Conservation (phyloP, 2,888 invertebrate genomes). For the Aphodius sticticus region DNA sequence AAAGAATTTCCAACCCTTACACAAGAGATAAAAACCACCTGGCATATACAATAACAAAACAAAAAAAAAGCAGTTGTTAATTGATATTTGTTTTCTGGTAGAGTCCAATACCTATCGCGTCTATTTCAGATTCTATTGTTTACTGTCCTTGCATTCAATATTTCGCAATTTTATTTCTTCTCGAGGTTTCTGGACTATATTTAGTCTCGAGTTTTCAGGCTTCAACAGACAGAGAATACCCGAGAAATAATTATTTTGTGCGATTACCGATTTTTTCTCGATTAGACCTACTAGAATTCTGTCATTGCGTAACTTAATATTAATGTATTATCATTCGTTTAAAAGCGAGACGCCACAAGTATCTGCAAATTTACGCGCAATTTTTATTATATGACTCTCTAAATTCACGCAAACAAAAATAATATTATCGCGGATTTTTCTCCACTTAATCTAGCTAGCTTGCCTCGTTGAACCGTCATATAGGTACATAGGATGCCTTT, state of each 20-base stretch:
- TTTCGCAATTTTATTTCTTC: background rate
- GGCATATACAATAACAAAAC: too few relatives aligned
- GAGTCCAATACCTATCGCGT: background rate
- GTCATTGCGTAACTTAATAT: background rate
- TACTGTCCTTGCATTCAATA: background rate
- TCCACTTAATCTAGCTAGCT: background rate
- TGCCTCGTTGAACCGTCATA: background rate
- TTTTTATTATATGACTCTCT: background rate
- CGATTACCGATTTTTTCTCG: background rate
- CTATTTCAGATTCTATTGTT: background rate
- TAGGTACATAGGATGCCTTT: background rate
- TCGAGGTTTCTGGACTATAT: background rate
- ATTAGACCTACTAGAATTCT: background rate
- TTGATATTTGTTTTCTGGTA: background rate
- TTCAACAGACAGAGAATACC: too few relatives aligned
- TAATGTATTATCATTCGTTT: background rate
- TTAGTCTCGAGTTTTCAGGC: background rate
- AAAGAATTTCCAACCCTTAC: too few relatives aligned
- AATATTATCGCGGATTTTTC: background rate
- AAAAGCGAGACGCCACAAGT: background rate
- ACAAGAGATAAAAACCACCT: too few relatives aligned
- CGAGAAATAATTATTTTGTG: too few relatives aligned
- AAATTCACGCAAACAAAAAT: background rate
- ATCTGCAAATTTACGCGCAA: background rate
- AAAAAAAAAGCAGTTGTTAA: too few relatives aligned